Conservation (phyloP, 1,140 invertebrate genomes). For the Holcopasites calliopsidis region DNA sequence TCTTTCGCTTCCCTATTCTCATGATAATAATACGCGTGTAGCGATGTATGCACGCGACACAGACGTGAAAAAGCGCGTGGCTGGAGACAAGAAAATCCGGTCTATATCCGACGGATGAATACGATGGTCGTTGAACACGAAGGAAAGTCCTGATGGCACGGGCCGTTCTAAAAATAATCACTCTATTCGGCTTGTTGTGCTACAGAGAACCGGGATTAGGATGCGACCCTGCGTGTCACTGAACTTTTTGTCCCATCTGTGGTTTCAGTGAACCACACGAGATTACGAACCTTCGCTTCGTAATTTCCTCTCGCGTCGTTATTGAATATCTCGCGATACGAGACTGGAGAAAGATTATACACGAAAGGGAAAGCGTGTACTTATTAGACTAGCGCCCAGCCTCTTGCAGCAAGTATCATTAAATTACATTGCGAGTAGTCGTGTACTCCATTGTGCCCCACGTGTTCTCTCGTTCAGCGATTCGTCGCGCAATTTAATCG, state of each 20-base stretch:
- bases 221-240: background rate
- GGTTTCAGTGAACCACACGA: background rate
- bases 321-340: no score
- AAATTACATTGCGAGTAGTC: background rate
- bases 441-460: background rate
- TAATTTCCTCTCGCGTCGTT: background rate
- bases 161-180: constrained; percentile 59
- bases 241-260: background rate
- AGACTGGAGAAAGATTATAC: no score
- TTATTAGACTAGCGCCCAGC: background rate
- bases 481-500: constrained; percentile 13
- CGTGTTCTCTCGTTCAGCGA: constrained; percentile 4
- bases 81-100: constrained; percentile 45
- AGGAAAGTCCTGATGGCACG: constrained; percentile 47
- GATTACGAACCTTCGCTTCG: background rate
- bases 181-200: constrained; percentile 32
- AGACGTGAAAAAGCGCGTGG: constrained; percentile 38
- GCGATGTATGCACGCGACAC: constrained; percentile 3
- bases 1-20: constrained; percentile 15
- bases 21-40: constrained; percentile 36
- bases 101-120: constrained; percentile 53
- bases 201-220: constrained; percentile 5
- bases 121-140: constrained; percentile 42
- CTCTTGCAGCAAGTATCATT: background rate
- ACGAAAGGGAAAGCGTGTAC: no score